These are phyloP conservation scores for Lasioglossum vierecki DNA, from an alignment of 2,888 invertebrate species.

Conservation along the genomic window DNA sequence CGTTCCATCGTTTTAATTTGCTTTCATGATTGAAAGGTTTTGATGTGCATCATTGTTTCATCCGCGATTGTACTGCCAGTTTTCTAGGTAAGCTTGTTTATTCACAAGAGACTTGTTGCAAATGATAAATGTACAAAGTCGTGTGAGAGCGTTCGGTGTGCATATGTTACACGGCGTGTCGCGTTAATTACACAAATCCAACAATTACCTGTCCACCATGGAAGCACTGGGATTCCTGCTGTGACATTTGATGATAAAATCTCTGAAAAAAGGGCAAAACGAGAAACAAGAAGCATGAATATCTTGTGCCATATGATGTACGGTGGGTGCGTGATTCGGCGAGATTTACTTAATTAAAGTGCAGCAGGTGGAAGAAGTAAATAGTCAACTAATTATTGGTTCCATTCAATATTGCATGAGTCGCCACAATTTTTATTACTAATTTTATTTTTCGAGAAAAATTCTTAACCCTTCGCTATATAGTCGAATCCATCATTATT, in stretches of 20 bases:
- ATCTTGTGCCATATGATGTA: constrained; percentile 30
- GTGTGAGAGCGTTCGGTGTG: neutral
- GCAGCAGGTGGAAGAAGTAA: neutral
- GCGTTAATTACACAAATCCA: constrained; percentile 22
- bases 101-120: neutral
- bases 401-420: neutral
- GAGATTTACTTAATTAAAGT: neutral
- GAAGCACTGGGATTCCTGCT: constrained; percentile 84
- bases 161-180: neutral
- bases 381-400: neutral
- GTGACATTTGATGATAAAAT: constrained; percentile 84
- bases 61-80: neutral
- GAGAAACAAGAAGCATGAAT: constrained; percentile 65
- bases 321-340: constrained; percentile 36
- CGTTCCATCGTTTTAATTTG: neutral
- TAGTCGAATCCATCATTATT: too few relatives aligned
- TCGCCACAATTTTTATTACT: neutral
- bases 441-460: neutral
- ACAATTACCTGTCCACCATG: constrained; percentile 83
- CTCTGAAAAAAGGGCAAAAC: constrained; percentile 77
- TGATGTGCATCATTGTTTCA: neutral
- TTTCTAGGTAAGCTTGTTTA: neutral
- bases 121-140: neutral
- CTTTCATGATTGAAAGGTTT: neutral
- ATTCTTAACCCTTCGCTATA: too few relatives aligned